phyloP scores from a whole-genome alignment of 37 sponge, comb jelly and placozoan species.

The Haliclona indistincta region DNA sequence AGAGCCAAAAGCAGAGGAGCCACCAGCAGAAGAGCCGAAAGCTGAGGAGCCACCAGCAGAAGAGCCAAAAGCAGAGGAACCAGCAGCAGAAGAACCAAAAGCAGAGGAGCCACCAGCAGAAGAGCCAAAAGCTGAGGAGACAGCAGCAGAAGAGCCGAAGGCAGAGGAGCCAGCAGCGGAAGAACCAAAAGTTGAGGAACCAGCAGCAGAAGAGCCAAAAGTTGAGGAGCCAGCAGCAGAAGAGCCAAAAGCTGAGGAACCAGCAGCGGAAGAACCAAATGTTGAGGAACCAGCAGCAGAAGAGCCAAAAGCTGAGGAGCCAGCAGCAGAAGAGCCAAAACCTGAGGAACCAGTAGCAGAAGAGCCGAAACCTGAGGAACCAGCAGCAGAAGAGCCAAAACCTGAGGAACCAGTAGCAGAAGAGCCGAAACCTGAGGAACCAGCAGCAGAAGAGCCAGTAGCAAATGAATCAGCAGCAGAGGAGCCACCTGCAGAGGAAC shows the following conservation, averaged over 20 bases:
- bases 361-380: background rate
- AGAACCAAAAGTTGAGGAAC: background rate
- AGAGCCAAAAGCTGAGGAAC: slow-evolving; percentile 6
- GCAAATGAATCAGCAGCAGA: too few species aligned
- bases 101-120: background rate
- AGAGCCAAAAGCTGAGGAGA: background rate
- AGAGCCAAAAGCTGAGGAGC: slow-evolving; percentile 16
- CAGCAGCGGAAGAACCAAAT: background rate
- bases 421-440: slow-evolving; percentile 4
- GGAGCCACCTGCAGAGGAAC: background rate
- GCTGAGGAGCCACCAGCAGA: background rate
- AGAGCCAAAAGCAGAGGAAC: background rate
- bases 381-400: background rate
- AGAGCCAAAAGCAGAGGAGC: background rate
- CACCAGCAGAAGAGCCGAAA: background rate
- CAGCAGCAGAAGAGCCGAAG: background rate
- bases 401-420: slow-evolving; percentile 9
- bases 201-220: background rate
- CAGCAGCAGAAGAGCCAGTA: background rate
- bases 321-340: slow-evolving; percentile 5
- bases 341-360: background rate
- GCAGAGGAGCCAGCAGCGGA: background rate
- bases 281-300: background rate
- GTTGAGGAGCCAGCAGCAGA: slow-evolving; percentile 1
- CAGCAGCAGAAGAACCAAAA: background rate